Conservation (phyloP, 2,797 vertebrate genomes). For the Enteromius treurensis region DNA sequence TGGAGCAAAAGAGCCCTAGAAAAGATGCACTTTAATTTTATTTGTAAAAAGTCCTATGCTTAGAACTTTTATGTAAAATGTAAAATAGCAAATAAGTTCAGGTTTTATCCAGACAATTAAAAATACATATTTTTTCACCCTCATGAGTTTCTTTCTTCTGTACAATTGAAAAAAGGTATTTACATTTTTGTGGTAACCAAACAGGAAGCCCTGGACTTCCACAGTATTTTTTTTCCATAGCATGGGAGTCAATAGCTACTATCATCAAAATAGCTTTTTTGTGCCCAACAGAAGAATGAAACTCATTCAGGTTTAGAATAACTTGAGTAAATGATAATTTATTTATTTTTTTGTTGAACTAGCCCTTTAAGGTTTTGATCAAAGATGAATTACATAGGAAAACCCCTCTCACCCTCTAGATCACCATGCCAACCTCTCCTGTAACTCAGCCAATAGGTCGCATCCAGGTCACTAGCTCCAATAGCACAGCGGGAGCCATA, state of each 20-base stretch:
- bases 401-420: constrained; percentile 70
- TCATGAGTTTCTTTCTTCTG: not conserved
- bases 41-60: not conserved
- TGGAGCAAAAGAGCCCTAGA: not conserved
- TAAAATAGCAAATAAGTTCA: not conserved
- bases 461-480: constrained; percentile 85
- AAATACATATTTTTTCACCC: not conserved
- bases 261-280: not conserved
- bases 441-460: constrained; percentile 87
- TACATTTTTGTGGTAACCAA: not conserved
- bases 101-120: not conserved
- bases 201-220: not conserved
- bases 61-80: not conserved
- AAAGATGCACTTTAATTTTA: not conserved
- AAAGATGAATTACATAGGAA: constrained; percentile 1
- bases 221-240: not conserved
- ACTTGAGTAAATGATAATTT: not conserved
- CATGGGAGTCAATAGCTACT: not conserved
- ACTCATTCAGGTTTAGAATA: not conserved
- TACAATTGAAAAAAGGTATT: not conserved
- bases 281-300: not conserved
- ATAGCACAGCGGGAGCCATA: constrained; percentile 79
- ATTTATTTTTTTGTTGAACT: not conserved
- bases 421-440: constrained; percentile 87
- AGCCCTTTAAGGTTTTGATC: not conserved